Evolutionary conservation across 2,888 invertebrate species (phyloP).

Genomic region (Nephrocerus scutellatus): DNA sequence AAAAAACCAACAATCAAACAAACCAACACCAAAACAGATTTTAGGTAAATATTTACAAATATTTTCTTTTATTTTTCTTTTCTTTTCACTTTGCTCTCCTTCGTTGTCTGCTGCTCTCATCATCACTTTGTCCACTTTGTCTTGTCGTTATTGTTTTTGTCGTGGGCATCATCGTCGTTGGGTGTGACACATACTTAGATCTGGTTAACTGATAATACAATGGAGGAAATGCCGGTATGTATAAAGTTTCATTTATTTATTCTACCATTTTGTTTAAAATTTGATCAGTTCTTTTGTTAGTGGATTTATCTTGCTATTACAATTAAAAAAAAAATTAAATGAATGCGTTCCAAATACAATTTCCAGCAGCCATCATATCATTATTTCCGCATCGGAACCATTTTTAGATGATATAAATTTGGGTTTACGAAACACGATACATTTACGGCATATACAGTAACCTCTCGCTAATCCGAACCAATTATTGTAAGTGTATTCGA

Average conservation of each 20-base stretch:
- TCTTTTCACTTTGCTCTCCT: slow-evolving; percentile 1
- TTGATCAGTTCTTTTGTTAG: slow-evolving; percentile 1
- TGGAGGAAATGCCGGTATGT: slow-evolving; percentile 79
- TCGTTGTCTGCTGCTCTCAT: not conserved
- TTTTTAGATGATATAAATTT: no score
- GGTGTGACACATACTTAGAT: slow-evolving; percentile 52
- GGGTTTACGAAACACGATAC: no score
- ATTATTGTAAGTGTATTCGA: no score
- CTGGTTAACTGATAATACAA: slow-evolving; percentile 66
- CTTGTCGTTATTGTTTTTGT: slow-evolving; percentile 5
- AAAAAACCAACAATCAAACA: slow-evolving; percentile 23
- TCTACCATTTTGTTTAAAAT: slow-evolving; percentile 1
- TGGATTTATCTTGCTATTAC: not conserved
- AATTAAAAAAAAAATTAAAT: no score
- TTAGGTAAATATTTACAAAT: slow-evolving; percentile 14
- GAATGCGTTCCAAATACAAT: no score
- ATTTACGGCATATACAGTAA: no score
- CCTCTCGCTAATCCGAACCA: no score
- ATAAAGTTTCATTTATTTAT: slow-evolving; percentile 10
- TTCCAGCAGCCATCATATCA: no score
- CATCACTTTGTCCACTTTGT: slow-evolving; percentile 3
- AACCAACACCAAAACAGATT: slow-evolving; percentile 43
- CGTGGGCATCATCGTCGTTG: slow-evolving; percentile 2
- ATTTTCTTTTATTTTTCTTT: slow-evolving; percentile 3
- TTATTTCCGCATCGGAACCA: no score